Evolutionary conservation across 2,888 invertebrate genomes (phyloP), one percentile per base, ranked within the genome.

Genomic region (Drosophila birchii): DNA sequence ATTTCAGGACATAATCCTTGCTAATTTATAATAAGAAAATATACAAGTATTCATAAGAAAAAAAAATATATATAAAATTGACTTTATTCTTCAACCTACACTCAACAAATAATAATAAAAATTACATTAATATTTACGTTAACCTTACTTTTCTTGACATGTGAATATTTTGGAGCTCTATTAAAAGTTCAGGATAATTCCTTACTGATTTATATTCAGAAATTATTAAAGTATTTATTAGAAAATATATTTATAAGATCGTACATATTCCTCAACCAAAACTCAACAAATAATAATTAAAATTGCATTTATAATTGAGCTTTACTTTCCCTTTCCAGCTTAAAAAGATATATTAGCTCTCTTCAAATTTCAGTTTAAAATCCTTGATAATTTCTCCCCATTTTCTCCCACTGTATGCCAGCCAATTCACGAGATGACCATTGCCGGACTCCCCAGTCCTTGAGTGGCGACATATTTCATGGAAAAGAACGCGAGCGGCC

Each of bases 401-500:
- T 26, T 45, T 32, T 45, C 23, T 47, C 34, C n/a, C 39, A 41
- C 36, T 23, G 23, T 23, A 23, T 66, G 64, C 23, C 36, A 18
- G 43, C 49, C 64, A 55, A 44, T 54, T 26, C 20, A 23, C 34
- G 32, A 18, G 34, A 29, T 61, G 64, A n/a, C 64, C 64, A 63
- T 51, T 41, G 47, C 14, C 36, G 44, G 36, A 44, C 44, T 26
- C 39, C 39, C 18, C 32, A n/a, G 54, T 11, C 61, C 36, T 57
- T 81, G 78, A 88, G 78, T 84, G 76, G 81, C 75, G 70, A 87
- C 85, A 87, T 84, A 86, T 86, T 87, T 88, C 64, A 72, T 68
- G 63, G 36, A 32, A 20, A n/a, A n/a, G 34, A 67, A 67, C 49
- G 75, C 70, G 55, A 68, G 64, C 59, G 64, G 70, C 67, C 63